Base-by-base conservation (phyloP, 37 sponge, comb jelly and placozoan species). In the Oscarella lobularis region DNA sequence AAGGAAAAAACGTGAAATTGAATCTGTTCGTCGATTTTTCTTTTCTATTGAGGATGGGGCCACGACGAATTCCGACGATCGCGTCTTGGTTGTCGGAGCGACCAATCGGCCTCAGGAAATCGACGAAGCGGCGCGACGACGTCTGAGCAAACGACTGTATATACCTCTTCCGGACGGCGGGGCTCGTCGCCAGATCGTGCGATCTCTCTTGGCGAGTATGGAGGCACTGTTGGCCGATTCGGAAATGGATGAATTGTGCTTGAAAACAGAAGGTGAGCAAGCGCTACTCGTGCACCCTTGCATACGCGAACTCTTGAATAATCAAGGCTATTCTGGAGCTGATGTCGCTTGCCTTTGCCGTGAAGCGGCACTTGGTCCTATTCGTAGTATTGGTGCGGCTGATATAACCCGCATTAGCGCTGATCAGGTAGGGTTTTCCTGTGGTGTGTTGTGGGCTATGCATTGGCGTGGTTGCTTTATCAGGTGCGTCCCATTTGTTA, bases 241-340 rank as follows among this genome's bases (percentile, higher is more conserved):
- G 4, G 94, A 93, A 2, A 6, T 90, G 60, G 80, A 83, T 30
- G 39, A 72, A 33, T 27, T 97, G 1, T 81, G 82, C 2, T 34
- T 9, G 3, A 31, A 38, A 9, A 87, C 91, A 36, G 87, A 87
- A 40, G 96, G 96, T 90, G 66, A 35, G 74, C 33, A n/a, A 27
- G 2, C n/a, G n/a, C n/a, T n/a, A 67, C 70, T 2, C 29, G 2
- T 3, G 2, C n/a, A n/a, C n/a, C n/a, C n/a, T n/a, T n/a, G n/a
- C n/a, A n/a, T n/a, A n/a, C n/a, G n/a, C n/a, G n/a, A n/a, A n/a
- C n/a, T n/a, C n/a, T n/a, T n/a, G n/a, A n/a, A n/a, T n/a, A n/a
- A n/a, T n/a, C n/a, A 67, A 90, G 99, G 99, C 1, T 98, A 90
- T 80, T 98, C 99, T 38, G 99, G 99, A 3, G 89, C 99, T 14